These are phyloP conservation scores for Chrysolina haemoptera DNA, from an alignment of 2,888 invertebrate species.

Conservation along the genomic window DNA sequence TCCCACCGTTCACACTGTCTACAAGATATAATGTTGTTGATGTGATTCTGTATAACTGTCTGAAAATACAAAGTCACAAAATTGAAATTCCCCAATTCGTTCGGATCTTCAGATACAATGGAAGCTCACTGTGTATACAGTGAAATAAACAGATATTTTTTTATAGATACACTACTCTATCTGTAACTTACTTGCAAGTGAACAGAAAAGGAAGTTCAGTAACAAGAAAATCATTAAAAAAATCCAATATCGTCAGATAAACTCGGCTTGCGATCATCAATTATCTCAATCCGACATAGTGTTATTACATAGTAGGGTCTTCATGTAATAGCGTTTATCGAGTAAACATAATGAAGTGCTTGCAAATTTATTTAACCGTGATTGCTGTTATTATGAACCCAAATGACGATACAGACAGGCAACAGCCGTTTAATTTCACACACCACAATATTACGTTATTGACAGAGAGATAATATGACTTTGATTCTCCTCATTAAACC, in stretches of 20 bases:
- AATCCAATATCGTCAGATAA: neutral
- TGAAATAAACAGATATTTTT: too few species aligned
- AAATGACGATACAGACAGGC: slow-evolving; percentile 35
- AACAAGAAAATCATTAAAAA: neutral
- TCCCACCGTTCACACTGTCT: too few species aligned
- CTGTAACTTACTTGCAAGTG: neutral
- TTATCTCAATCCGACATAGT: slow-evolving; percentile 1
- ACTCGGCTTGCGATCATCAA: neutral
- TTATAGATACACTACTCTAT: neutral
- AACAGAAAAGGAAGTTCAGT: neutral
- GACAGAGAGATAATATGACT: neutral
- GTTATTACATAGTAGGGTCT: slow-evolving; percentile 1
- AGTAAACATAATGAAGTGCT: slow-evolving; percentile 39
- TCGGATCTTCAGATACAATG: too few species aligned
- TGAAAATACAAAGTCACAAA: too few species aligned
- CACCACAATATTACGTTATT: slow-evolving; percentile 10
- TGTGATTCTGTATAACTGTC: too few species aligned
- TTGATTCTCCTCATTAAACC: neutral
- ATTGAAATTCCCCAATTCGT: too few species aligned
- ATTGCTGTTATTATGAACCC: slow-evolving; percentile 35
- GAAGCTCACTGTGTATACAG: too few species aligned
- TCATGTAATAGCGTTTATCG: slow-evolving; percentile 20
- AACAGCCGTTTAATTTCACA: slow-evolving; percentile 39
- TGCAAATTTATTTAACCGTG: slow-evolving; percentile 37
- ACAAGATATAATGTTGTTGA: too few species aligned